Evolutionary conservation across 2,888 invertebrate genomes (phyloP), one percentile per base, ranked within the genome.

Genomic region (Quadriops clusia): DNA sequence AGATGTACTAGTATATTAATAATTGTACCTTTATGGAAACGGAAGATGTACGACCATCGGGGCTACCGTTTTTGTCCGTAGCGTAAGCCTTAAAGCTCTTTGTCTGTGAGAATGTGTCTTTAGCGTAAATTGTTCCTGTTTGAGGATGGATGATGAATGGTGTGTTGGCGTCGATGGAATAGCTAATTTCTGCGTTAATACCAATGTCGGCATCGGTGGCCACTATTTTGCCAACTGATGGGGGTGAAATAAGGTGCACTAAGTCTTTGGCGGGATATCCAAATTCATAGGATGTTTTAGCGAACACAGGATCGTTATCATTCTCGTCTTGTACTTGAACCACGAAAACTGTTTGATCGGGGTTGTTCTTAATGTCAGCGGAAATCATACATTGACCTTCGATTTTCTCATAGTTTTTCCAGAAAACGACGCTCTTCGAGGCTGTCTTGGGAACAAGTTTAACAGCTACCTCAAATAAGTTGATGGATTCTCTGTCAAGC

Each of bases 111-210:
- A n/a, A n/a, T n/a, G n/a, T n/a, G 10, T 56, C 58, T 15, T 59
- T 57, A 3, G 72, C 64, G 37, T 68, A 68, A 2, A 79, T 66
- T 4, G 63, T 63, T 1, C 79, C 79, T 3, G 70, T 69, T 11
- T 55, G 48, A 0, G 68, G 62, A 18, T 74, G 62, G 23, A 79
- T 68, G 0, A 63, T 59, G 34, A 78, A 64, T 10, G n/a, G n/a
- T n/a, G 54, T 55, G 4, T 60, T 53, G 17, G 44, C 49, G 24
- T 46, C 40, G 17, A 63, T 45, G 4, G 51, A 48, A 41, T 65
- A 66, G 27, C 51, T 51, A 28, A 67, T 54, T 33, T 56, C 60
- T 21, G 72, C 70, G 49, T 76, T 75, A 30, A 60, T 54, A 1
- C 72, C 67, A 9, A 65, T 53, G 38, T 69, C 69, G 6, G 60